Percentiles rank a stretch among this genome's conserved stretches.
phyloP scores from a whole-genome alignment of 2,888 invertebrate species.

The Ophioninae sp. region DNA sequence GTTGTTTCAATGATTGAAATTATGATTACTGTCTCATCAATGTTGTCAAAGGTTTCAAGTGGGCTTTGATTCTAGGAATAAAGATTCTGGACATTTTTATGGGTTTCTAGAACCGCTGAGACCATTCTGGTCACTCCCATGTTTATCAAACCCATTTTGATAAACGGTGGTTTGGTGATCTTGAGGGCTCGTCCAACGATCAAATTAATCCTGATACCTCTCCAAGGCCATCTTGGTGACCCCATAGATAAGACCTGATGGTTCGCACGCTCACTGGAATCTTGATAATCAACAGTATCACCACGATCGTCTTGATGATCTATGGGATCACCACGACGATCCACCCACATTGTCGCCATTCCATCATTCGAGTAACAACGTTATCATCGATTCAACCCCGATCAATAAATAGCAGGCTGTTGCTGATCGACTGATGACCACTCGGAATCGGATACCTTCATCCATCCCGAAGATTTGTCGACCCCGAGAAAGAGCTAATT shows the following conservation, averaged over 20 bases:
- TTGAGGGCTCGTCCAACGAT: background rate
- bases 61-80: no score
- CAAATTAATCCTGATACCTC: background rate
- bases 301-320: no score
- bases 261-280: no score
- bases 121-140: no score
- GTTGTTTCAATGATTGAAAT: no score
- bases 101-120: no score
- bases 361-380: background rate
- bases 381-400: background rate
- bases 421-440: background rate
- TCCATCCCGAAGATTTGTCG: background rate
- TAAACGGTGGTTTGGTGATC: background rate
- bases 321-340: background rate
- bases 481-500: slow-evolving; percentile 9
- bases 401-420: background rate
- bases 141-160: background rate
- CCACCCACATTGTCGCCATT: background rate
- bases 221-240: background rate
- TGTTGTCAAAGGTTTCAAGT: no score
- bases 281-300: no score
- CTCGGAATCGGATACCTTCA: background rate
- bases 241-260: no score
- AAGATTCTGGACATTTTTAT: no score
- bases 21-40: no score